Conservation (phyloP, 2,888 invertebrate genomes). For the Zaprionus lineosus region DNA sequence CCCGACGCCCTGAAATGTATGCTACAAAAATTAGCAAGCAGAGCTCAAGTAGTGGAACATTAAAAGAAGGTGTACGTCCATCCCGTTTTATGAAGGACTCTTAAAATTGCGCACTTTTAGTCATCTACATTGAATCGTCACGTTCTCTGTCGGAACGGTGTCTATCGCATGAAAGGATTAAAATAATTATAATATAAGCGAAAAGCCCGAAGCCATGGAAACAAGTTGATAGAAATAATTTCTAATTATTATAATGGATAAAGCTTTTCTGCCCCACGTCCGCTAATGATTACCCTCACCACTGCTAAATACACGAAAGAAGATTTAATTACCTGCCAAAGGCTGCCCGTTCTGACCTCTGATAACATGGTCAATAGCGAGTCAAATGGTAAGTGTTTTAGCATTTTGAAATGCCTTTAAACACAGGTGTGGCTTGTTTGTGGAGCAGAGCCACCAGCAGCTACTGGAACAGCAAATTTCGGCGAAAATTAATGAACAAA, state of each 20-base stretch:
- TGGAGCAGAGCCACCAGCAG: conserved; percentile 4
- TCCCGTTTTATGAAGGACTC: too few species aligned
- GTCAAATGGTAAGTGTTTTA: conserved; percentile 13
- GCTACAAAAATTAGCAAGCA: conserved; percentile 22
- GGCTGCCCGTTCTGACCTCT: conserved; percentile 29
- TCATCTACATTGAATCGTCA: too few species aligned
- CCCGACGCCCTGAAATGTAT: conserved; percentile 30
- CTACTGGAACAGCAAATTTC: conserved; percentile 17
- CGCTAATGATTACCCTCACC: neutral
- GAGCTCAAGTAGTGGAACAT: too few species aligned
- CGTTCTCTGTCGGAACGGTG: too few species aligned
- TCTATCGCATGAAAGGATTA: too few species aligned
- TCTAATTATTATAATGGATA: too few species aligned
- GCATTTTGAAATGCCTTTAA: conserved; percentile 18
- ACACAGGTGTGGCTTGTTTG: conserved; percentile 42
- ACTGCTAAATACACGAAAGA: neutral
- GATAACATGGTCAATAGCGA: conserved; percentile 30
- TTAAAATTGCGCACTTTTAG: too few species aligned
- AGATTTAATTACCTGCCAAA: conserved; percentile 41
- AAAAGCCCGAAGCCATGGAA: neutral
- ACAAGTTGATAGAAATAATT: too few species aligned
- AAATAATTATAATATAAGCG: too few species aligned
- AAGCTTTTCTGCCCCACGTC: too few species aligned
- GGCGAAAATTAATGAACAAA: conserved; percentile 63
- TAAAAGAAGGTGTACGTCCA: too few species aligned